phyloP scores from a whole-genome alignment of 2,113 vertebrate genomes.

The Penelope pileata region DNA sequence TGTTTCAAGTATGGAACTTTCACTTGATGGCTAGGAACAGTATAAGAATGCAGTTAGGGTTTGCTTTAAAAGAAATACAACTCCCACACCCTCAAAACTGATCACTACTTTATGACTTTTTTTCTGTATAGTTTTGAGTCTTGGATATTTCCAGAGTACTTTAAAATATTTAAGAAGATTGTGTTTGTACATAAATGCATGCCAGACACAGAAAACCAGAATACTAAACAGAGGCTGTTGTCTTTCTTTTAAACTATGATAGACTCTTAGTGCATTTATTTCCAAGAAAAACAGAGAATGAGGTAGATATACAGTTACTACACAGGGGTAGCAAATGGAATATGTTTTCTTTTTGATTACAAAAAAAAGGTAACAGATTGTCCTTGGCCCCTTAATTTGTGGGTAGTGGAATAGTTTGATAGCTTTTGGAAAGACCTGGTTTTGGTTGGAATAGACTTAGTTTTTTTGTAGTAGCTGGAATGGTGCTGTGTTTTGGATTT shows the following conservation, averaged over 20 bases:
- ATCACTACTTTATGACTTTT: background rate
- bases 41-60: background rate
- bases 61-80: background rate
- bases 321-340: background rate
- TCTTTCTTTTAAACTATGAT: background rate
- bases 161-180: background rate
- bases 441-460: no score
- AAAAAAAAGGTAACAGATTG: background rate
- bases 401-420: background rate
- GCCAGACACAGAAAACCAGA: background rate
- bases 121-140: background rate
- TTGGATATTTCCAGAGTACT: background rate
- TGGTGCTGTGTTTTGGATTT: no score
- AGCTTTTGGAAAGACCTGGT: background rate
- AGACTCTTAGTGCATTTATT: background rate
- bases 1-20: constrained; percentile 64
- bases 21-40: constrained; percentile 65
- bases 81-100: background rate
- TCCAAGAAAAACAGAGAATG: background rate
- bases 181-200: background rate
- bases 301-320: background rate
- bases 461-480: no score
- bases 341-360: background rate
- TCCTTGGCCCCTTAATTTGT: background rate
- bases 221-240: background rate